Evolutionary conservation across 2,797 vertebrate species (phyloP).

Genomic region (Leptatherina wallacei): DNA sequence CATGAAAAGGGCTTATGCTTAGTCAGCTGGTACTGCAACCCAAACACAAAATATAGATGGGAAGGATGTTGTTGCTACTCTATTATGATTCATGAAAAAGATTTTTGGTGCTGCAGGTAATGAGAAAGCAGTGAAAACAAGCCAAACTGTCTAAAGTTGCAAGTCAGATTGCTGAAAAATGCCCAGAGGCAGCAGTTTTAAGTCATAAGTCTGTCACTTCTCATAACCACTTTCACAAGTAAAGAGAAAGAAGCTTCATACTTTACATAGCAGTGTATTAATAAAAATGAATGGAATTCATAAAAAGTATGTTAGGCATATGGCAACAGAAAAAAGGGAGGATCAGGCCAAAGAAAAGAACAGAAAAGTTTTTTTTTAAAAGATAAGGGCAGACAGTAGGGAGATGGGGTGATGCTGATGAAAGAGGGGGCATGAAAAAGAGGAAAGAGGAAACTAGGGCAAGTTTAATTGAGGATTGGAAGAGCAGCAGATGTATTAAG

Average conservation of each 20-base stretch:
- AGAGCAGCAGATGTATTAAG: constrained; percentile 47
- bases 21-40: too few species aligned
- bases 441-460: constrained; percentile 35
- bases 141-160: background rate
- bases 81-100: background rate
- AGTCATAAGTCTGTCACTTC: background rate
- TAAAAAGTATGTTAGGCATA: background rate
- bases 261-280: background rate
- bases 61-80: background rate
- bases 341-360: constrained; percentile 79
- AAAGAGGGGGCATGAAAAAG: constrained; percentile 25
- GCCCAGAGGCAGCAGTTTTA: background rate
- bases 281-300: background rate
- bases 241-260: background rate
- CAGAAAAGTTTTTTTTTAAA: constrained; percentile 26
- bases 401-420: constrained; percentile 6
- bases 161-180: background rate
- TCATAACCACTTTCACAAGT: background rate
- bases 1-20: too few species aligned
- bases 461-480: constrained; percentile 55
- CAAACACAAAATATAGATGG: too few species aligned
- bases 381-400: constrained; percentile 2
- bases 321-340: constrained; percentile 8
- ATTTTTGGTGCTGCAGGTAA: background rate
- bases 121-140: too few species aligned